Base-by-base conservation (phyloP, 35 echinoderm and acorn worm genomes). In the Apostichopus californicus region DNA sequence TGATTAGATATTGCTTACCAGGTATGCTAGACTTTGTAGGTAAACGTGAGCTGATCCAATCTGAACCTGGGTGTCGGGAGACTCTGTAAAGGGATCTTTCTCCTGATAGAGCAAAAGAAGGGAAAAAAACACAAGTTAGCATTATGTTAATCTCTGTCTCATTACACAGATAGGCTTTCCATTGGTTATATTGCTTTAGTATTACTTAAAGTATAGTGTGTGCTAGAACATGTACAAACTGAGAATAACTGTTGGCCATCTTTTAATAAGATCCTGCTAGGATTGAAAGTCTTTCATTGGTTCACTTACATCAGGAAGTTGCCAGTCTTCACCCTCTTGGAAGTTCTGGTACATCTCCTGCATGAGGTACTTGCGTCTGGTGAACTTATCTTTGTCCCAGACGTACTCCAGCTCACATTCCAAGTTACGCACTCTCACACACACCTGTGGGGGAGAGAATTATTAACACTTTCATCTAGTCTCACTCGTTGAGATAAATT, bases 271-370 rank as follows among this genome's bases (percentile, higher is more conserved):
- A 75, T 46, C 34, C 1, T 46, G 34, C 34, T 46, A 34, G 54
- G 34, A 46, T 46, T 4, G 34, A 46, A 46, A 46, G 34, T 46
- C 46, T 58, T 57, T 57, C 22, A 17, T 68, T 57, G 25, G 5
- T 14, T 78, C 64, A 93, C 94, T 93, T 92, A 98, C 97, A 92
- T 98, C 97, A 59, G 97, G 97, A 14, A 98, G 93, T 25, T 93
- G 86, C 97, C 95, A 98, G 10, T 98, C 95, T 65, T 93, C 94
- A 73, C 97, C 97, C 53, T 98, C 96, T 1, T 89, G 79, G 78
- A 71, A 98, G 91, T 98, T 98, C 87, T 98, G 93, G 55, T 98
- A 98, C 97, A 98, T 98, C 95, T 98, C 97, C 86, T 98, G 97
- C 97, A 98, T 98, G 14, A 98, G 93, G 61, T 96, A 98, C 80